These are phyloP conservation scores for Alligator mississippiensis DNA, from an alignment of 2,113 vertebrate species.

Conservation along the genomic window DNA sequence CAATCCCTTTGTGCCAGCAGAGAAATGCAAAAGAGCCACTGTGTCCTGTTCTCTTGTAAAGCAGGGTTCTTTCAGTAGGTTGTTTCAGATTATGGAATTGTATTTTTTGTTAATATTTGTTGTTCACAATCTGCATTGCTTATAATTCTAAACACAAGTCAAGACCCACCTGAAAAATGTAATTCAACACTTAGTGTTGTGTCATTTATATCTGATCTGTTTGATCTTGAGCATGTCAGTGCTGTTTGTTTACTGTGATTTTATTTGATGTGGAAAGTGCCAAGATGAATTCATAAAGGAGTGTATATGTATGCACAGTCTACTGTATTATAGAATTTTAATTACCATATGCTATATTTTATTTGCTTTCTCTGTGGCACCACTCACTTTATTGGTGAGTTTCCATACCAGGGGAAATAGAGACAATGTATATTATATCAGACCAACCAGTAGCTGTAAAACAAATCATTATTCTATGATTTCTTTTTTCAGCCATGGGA, in stretches of 20 bases:
- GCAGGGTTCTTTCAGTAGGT: neutral
- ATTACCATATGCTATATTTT: conserved; percentile 44
- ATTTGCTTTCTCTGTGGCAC: conserved; percentile 19
- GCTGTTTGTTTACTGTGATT: conserved; percentile 45
- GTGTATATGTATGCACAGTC: conserved; percentile 34
- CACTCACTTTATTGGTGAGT: neutral
- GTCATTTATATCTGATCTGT: conserved; percentile 41
- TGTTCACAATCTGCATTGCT: neutral
- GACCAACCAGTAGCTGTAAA: neutral
- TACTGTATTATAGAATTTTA: conserved; percentile 35
- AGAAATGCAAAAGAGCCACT: neutral
- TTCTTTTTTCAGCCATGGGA: neutral
- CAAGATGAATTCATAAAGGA: conserved; percentile 35
- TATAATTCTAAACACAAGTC: conserved; percentile 40
- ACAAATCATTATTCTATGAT: neutral
- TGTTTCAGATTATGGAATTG: neutral
- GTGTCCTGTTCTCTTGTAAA: neutral
- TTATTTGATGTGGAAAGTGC: conserved; percentile 22
- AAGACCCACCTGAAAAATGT: conserved; percentile 55
- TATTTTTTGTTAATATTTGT: conserved; percentile 42
- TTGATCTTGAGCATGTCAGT: conserved; percentile 27
- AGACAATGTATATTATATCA: conserved; percentile 22
- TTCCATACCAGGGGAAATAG: neutral
- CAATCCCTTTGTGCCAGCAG: neutral
- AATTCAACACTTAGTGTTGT: conserved; percentile 43